Percentiles rank a stretch among this genome's conserved stretches.
phyloP scores from a whole-genome alignment of 1,140 invertebrate genomes.

The Agrypnia vestita region DNA sequence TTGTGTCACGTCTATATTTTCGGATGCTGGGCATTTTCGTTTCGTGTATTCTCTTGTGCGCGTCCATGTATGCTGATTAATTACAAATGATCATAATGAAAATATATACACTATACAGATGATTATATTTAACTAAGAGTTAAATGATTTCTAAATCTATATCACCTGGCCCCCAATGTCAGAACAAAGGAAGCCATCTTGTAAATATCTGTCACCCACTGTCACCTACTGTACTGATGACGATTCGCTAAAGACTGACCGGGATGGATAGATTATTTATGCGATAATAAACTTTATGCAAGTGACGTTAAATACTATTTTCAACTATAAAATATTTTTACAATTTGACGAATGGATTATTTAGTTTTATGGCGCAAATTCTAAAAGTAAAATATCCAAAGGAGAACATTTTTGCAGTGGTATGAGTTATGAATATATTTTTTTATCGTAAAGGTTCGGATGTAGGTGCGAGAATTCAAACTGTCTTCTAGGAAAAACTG shows the following conservation, averaged over 20 bases:
- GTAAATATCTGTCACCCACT: slow-evolving; percentile 46
- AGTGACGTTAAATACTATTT: not conserved
- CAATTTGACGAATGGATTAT: too few relatives aligned
- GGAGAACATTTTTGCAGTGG: too few relatives aligned
- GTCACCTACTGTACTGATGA: slow-evolving; percentile 8
- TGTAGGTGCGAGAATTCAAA: too few relatives aligned
- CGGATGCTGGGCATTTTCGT: slow-evolving; percentile 69
- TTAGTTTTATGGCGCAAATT: too few relatives aligned
- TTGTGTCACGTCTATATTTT: slow-evolving; percentile 88
- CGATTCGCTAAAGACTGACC: not conserved
- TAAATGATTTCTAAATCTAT: slow-evolving; percentile 40
- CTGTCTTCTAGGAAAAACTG: too few relatives aligned
- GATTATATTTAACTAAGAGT: slow-evolving; percentile 29
- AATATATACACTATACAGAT: slow-evolving; percentile 51
- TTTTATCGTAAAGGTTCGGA: too few relatives aligned
- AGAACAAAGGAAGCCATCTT: slow-evolving; percentile 52
- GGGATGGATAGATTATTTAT: not conserved
- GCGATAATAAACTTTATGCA: not conserved
- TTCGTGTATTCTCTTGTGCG: slow-evolving; percentile 39
- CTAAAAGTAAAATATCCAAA: too few relatives aligned
- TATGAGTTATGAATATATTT: too few relatives aligned
- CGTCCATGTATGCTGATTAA: slow-evolving; percentile 31
- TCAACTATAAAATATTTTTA: too few relatives aligned
- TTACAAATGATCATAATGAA: slow-evolving; percentile 48
- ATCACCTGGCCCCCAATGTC: slow-evolving; percentile 51